Evolutionary conservation across 2,113 vertebrate species (phyloP).

Genomic region (Spheniscus mendiculus): DNA sequence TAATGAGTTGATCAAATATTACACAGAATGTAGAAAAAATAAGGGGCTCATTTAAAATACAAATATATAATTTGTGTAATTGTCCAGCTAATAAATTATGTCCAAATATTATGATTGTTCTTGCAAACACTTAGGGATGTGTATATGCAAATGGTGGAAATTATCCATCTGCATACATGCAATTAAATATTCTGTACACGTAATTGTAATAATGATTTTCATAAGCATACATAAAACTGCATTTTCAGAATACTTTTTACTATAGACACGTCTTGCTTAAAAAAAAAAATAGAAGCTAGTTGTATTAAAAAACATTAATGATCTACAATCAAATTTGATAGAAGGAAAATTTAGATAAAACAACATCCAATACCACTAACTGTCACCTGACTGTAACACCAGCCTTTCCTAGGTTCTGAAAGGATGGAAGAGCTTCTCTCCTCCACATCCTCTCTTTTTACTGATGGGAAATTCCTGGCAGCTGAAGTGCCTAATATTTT

Average conservation of each 20-base stretch:
- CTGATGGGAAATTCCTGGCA: not conserved
- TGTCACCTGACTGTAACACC: not conserved
- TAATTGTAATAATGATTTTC: not conserved
- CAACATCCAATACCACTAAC: not conserved
- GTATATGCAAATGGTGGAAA: not conserved
- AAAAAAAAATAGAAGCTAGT: not conserved
- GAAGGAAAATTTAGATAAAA: not conserved
- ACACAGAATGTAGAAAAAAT: slow-evolving; percentile 21
- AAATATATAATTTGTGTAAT: slow-evolving; percentile 16
- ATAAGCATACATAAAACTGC: not conserved
- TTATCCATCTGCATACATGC: not conserved
- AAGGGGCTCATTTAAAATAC: not conserved
- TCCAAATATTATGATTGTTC: slow-evolving; percentile 35
- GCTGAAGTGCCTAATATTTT: not conserved
- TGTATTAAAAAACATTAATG: not conserved
- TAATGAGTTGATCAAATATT: slow-evolving; percentile 41
- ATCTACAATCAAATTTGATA: not conserved
- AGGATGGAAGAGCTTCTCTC: not conserved
- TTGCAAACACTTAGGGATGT: not conserved
- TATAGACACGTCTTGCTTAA: not conserved
- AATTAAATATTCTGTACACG: not conserved
- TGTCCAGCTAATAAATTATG: slow-evolving; percentile 27
- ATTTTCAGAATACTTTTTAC: not conserved
- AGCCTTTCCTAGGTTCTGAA: not conserved
- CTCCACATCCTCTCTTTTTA: not conserved